Evolutionary conservation across 2,888 invertebrate species (phyloP).

Genomic region (Myathropa florea): DNA sequence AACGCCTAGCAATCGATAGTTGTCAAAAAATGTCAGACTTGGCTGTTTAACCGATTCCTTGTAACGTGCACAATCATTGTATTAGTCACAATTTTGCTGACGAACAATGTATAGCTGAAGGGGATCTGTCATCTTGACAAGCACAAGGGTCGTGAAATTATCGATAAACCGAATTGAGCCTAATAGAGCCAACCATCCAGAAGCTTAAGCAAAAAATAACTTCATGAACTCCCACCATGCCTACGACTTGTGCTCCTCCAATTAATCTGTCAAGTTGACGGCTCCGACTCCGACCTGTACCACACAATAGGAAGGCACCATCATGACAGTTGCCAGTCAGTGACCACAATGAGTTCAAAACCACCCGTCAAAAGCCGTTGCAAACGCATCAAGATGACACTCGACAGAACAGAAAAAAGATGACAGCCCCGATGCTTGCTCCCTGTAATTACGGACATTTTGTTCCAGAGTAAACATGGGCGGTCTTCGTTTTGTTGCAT

Average conservation of each 20-base stretch:
- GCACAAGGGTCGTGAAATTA: no score
- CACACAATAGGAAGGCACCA: background rate
- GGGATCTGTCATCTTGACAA: no score
- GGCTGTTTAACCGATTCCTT: no score
- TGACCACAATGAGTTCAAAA: conserved; percentile 48
- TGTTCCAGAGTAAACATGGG: conserved; percentile 55
- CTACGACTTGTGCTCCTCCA: background rate
- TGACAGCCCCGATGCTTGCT: conserved; percentile 24
- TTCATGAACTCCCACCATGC: background rate
- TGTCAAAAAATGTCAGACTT: no score
- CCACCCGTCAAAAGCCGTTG: conserved; percentile 31
- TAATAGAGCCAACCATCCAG: no score
- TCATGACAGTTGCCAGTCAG: conserved; percentile 18
- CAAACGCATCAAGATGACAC: conserved; percentile 7
- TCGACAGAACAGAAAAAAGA: conserved; percentile 1
- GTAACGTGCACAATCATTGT: no score
- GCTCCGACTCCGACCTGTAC: no score
- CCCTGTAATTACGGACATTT: conserved; percentile 50
- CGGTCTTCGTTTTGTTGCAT: conserved; percentile 43
- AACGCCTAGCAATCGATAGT: no score
- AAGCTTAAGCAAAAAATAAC: background rate
- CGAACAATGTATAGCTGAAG: no score
- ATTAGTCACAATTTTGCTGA: no score
- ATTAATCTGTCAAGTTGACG: background rate
- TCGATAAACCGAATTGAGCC: no score